A percentile compares a stretch with the other conserved stretches of the same genome.
Evolutionary conservation across 2,797 vertebrate genomes (phyloP).

Genomic region (Botia almorhae): DNA sequence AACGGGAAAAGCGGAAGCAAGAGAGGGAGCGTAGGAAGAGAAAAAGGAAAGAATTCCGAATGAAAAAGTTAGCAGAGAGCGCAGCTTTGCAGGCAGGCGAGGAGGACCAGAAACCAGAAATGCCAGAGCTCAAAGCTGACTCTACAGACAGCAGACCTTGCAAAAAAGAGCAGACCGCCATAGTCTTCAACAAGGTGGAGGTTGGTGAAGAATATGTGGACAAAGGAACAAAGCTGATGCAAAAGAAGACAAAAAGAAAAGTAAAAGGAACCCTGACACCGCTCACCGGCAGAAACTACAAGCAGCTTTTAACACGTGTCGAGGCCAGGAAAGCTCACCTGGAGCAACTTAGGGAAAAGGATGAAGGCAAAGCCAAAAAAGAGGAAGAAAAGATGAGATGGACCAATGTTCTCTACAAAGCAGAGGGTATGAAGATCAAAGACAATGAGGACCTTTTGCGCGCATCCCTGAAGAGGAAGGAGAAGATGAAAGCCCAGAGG

Average conservation of each 20-base stretch:
- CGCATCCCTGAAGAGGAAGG: constrained; percentile 86
- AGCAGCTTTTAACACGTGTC: constrained; percentile 89
- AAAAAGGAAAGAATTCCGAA: constrained; percentile 84
- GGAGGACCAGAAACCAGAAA: constrained; percentile 65
- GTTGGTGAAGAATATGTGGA: constrained; percentile 75
- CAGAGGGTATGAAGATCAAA: constrained; percentile 90
- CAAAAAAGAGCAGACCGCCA: constrained; percentile 62
- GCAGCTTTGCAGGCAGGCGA: constrained; percentile 46
- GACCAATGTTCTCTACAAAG: constrained; percentile 92
- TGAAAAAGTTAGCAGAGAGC: constrained; percentile 80
- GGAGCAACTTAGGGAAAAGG: constrained; percentile 83
- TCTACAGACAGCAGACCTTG: not conserved
- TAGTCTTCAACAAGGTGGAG: constrained; percentile 89
- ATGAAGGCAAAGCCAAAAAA: constrained; percentile 81
- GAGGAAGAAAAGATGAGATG: constrained; percentile 89
- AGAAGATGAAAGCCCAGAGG: constrained; percentile 78
- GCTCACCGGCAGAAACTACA: constrained; percentile 91
- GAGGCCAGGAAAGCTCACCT: constrained; percentile 83
- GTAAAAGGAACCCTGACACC: constrained; percentile 89
- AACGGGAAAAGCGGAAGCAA: constrained; percentile 83
- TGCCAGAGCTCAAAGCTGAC: fast-evolving
- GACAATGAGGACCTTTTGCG: constrained; percentile 86
- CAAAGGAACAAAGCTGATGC: constrained; percentile 72
- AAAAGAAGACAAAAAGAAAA: constrained; percentile 80
- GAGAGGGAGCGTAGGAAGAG: constrained; percentile 92